phyloP scores from a whole-genome alignment of 1,140 invertebrate species.

The Gonatopus flavifemur region DNA sequence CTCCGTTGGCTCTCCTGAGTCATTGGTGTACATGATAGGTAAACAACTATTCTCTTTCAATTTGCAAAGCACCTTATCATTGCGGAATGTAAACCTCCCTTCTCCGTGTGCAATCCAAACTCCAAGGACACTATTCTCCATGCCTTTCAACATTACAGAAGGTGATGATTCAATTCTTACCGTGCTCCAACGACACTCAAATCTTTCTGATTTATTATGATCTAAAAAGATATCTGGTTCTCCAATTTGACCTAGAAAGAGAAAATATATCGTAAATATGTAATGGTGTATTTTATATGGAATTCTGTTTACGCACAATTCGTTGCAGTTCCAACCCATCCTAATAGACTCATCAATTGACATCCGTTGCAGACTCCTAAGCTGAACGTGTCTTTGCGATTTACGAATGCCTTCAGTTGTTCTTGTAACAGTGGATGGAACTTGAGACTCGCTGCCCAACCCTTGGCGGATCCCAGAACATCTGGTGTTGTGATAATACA shows the following conservation, averaged over 20 bases:
- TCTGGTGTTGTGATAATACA: slow-evolving; percentile 64
- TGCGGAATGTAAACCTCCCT: slow-evolving; percentile 72
- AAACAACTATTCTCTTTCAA: slow-evolving; percentile 68
- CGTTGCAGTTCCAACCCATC: slow-evolving; percentile 68
- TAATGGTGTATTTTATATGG: too few species aligned
- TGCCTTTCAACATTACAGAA: slow-evolving; percentile 84
- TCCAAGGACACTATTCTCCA: slow-evolving; percentile 83
- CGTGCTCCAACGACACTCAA: slow-evolving; percentile 89
- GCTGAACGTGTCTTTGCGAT: slow-evolving; percentile 85
- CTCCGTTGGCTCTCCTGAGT: slow-evolving; percentile 73
- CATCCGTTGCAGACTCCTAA: slow-evolving; percentile 98
- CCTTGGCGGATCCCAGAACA: slow-evolving; percentile 94
- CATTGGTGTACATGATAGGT: slow-evolving; percentile 83
- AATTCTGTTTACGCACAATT: slow-evolving; percentile 19
- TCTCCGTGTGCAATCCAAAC: slow-evolving; percentile 98
- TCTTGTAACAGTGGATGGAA: slow-evolving; percentile 68
- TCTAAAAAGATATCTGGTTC: slow-evolving; percentile 73
- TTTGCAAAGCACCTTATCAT: slow-evolving; percentile 58
- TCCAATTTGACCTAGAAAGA: slow-evolving; percentile 28
- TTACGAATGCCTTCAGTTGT: slow-evolving; percentile 68
- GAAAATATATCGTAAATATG: neutral
- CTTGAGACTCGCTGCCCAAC: slow-evolving; percentile 91
- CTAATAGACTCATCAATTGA: slow-evolving; percentile 88
- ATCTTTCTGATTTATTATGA: slow-evolving; percentile 85
- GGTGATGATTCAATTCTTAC: slow-evolving; percentile 74